Evolutionary conservation across 2,888 invertebrate genomes (phyloP), one percentile per base, ranked within the genome.

Genomic region (Torymus aiolomorphi): DNA sequence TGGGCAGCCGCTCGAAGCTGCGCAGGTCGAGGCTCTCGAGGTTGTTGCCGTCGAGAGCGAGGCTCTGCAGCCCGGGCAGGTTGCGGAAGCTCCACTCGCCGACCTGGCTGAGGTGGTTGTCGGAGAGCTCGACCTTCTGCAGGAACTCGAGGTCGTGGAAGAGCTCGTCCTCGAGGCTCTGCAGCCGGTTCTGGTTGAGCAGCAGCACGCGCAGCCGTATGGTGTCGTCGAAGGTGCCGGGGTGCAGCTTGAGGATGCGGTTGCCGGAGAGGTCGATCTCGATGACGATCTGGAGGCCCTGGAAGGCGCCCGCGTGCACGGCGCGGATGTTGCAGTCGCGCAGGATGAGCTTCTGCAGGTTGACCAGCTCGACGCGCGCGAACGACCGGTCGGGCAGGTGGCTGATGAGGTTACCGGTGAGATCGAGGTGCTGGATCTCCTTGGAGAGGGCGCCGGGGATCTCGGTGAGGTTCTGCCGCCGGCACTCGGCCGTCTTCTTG

Each of bases 221-320:
- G 8, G 95, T 94, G 75, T 95, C 94, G 71, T 91, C 92, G 87
- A 97, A 97, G 0, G 95, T 95, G 79, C 93, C 93, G 0, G 94
- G 92, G 84, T 94, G 92, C 74, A 97, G 90, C 8, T 91, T 92
- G 72, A 91, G 92, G 61, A 97, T 93, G 52, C 91, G 92, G 88
- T 97, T 97, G 86, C 93, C 92, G 2, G 96, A 95, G 83, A 97
- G 91, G 89, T 97, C 96, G 83, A 97, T 91, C 89, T 97, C 96
- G 82, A 96, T 96, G 85, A 97, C 92, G 84, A 96, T 94, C 72
- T 93, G 93, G 51, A 97, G 92, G 2, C 94, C 95, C 84, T 93
- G 93, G 84, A 97, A 94, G 0, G 97, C 96, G 84, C 94, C 93
- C 79, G 93, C 93, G 87, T 96, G 93, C n/a, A 97, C 92, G 20